Evolutionary conservation across 1,140 invertebrate species (phyloP).

Genomic region (Agrilus planipennis): DNA sequence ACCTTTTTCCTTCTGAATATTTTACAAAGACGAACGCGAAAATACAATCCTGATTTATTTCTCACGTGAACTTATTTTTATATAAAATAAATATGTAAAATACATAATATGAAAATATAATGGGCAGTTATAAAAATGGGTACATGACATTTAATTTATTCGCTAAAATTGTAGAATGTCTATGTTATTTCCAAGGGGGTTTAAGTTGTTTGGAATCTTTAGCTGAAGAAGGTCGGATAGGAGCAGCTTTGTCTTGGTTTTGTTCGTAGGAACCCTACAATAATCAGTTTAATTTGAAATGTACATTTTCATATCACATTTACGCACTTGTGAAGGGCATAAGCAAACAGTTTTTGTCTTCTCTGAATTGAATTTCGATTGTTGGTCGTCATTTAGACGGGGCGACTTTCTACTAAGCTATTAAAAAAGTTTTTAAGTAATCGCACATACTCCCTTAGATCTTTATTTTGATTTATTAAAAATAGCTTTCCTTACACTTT

Average conservation of each 20-base stretch:
- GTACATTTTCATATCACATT: slow-evolving; percentile 3
- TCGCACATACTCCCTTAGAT: too few species aligned
- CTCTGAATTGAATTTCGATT: slow-evolving; percentile 2
- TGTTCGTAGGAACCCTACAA: slow-evolving; percentile 7
- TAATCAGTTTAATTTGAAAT: background rate
- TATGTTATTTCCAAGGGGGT: slow-evolving; percentile 18
- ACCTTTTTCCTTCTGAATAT: too few species aligned
- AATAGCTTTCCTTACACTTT: slow-evolving; percentile 16
- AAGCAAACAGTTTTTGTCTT: background rate
- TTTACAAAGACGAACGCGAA: too few species aligned
- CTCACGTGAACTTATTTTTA: too few species aligned
- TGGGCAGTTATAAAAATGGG: too few species aligned
- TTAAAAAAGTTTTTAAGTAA: slow-evolving; percentile 6
- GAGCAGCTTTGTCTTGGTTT: background rate
- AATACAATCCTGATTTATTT: too few species aligned
- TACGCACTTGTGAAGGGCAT: background rate
- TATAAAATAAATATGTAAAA: too few species aligned
- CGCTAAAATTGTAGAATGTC: too few species aligned
- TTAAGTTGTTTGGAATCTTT: slow-evolving; percentile 6
- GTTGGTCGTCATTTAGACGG: slow-evolving; percentile 9
- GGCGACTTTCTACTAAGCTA: slow-evolving; percentile 17
- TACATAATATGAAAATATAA: too few species aligned
- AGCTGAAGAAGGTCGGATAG: too few species aligned
- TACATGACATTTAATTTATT: too few species aligned
- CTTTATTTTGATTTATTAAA: slow-evolving; percentile 4